Evolutionary conservation across 1,140 invertebrate species (phyloP), one percentile per base, ranked within the genome.

Genomic region (Macrocentrus cingulum): DNA sequence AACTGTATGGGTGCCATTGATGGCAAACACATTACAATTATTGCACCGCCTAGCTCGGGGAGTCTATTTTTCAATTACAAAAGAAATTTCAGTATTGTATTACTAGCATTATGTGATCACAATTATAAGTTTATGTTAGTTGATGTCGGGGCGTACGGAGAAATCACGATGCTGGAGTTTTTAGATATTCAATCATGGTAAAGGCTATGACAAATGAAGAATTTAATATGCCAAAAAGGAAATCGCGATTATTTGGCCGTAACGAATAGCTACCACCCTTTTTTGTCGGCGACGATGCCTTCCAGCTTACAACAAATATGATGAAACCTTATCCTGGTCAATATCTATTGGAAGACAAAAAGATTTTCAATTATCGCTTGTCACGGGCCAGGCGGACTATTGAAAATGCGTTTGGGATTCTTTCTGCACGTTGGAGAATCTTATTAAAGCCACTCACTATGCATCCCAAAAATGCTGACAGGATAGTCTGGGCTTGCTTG

Each of bases 331-430:
- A 63, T 39, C 51, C 63, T 41, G 63, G 56, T 15, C 8, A 19
- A 18, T 18, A 19, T 29, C 29, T 58, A 19, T 23, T n/a, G 52
- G 11, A 25, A 29, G 7, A 56, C 63, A 61, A 79, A 62, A 49
- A 65, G 49, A 67, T 73, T 59, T 63, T 61, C 58, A 65, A 63
- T 51, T 61, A 58, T 32, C 37, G 61, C 19, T 45, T 77, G 5
- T 71, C 67, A 57, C 39, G 53, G 57, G 71, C 69, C 18, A 62
- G 71, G 8, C 60, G 70, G 50, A 69, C 75, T 25, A 70, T 82
- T 9, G 80, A 83, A 70, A 83, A 82, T 71, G 71, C 71, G 34
- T 84, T 83, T 69, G 80, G 80, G 11, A 76, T 82, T 50, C 61
- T 79, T 52, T 66, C 73, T 11, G 59, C 67, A 4, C 64, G 64